A percentile compares a stretch with the other conserved stretches of the same genome.
These are phyloP conservation scores for Pinctada fucata DNA, from an alignment of 2,888 invertebrate genomes.

Conservation along the genomic window DNA sequence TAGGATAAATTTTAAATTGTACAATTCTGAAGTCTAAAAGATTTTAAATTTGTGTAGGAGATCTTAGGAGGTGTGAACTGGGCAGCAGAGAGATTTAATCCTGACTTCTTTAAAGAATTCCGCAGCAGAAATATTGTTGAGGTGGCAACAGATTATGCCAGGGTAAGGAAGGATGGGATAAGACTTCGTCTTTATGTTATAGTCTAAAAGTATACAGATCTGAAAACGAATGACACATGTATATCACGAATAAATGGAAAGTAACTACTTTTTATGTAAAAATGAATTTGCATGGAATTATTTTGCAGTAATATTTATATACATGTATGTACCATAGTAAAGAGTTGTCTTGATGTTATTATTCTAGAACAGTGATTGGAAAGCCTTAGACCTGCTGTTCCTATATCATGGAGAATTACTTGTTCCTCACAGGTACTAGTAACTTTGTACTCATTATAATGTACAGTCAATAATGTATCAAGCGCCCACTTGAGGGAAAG, in stretches of 20 bases:
- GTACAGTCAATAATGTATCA: background rate
- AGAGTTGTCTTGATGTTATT: background rate
- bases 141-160: constrained; percentile 84
- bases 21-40: too few relatives aligned
- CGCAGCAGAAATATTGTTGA: constrained; percentile 82
- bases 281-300: too few relatives aligned
- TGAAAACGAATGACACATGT: too few relatives aligned
- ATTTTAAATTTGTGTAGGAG: constrained; percentile 77
- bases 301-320: too few relatives aligned
- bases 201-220: background rate
- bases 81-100: constrained; percentile 82
- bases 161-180: constrained; percentile 77
- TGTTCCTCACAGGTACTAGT: constrained; percentile 78
- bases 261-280: too few relatives aligned
- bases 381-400: constrained; percentile 84
- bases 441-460: background rate
- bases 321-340: too few relatives aligned
- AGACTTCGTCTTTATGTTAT: too few relatives aligned
- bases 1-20: too few relatives aligned
- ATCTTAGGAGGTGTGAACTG: constrained; percentile 80
- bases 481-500: too few relatives aligned
- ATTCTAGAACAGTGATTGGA: constrained; percentile 73
- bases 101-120: constrained; percentile 84
- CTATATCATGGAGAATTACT: constrained; percentile 82
- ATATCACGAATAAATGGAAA: too few relatives aligned